These are phyloP conservation scores for Dicentrarchus labrax DNA, from an alignment of 2,113 vertebrate species.

Conservation along the genomic window DNA sequence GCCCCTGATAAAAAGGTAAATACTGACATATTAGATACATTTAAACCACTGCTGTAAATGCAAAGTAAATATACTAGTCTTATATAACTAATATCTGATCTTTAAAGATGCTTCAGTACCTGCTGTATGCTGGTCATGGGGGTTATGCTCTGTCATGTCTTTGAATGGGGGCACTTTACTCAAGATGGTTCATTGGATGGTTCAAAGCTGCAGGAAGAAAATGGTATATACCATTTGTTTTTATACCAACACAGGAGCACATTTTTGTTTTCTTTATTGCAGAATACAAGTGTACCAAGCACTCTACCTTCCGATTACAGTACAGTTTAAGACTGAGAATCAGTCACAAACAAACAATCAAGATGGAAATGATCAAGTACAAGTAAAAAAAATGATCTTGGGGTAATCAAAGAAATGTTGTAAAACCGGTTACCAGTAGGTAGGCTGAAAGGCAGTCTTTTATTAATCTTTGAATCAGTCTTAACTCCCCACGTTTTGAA, in stretches of 20 bases:
- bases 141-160: conserved; percentile 49
- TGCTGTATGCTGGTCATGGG: neutral
- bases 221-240: no score
- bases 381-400: neutral
- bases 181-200: neutral
- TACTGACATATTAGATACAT: neutral
- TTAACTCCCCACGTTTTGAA: neutral
- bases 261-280: neutral
- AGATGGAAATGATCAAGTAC: no score
- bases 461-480: neutral
- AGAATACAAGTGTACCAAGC: no score
- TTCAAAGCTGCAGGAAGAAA: conserved; percentile 8
- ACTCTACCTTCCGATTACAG: no score
- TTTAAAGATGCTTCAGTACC: neutral
- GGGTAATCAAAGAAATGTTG: conserved; percentile 25
- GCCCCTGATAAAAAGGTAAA: neutral
- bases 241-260: neutral
- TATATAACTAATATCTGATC: neutral
- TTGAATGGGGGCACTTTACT: neutral
- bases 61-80: neutral
- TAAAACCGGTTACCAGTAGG: neutral
- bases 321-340: no score
- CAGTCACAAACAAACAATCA: no score
- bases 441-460: neutral
- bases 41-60: neutral